phyloP scores from a whole-genome alignment of 2,797 vertebrate genomes.

The Scleropages formosus region DNA sequence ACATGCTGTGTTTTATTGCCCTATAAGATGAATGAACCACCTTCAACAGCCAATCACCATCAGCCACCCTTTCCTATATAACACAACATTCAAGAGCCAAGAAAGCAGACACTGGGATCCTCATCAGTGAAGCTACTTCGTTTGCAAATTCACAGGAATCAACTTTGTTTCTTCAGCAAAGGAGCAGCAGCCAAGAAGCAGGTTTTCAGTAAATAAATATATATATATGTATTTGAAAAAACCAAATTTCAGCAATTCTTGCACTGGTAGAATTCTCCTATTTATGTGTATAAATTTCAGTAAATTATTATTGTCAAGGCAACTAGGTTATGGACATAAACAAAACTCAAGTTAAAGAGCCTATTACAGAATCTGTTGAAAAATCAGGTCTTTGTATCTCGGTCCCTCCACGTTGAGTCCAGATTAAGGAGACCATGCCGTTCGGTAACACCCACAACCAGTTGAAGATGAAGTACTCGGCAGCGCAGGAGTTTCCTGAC shows the following conservation, averaged over 20 bases:
- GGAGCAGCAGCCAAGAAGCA: slow-evolving; percentile 46
- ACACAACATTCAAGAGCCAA: slow-evolving; percentile 21
- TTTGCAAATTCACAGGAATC: slow-evolving; percentile 60
- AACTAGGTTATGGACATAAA: too few relatives aligned
- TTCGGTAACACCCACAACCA: slow-evolving; percentile 93
- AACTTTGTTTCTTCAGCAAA: slow-evolving; percentile 65
- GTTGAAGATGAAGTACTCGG: slow-evolving; percentile 75
- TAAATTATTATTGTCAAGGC: too few relatives aligned
- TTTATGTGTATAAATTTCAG: too few relatives aligned
- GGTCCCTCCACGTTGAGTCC: slow-evolving; percentile 44
- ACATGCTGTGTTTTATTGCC: slow-evolving; percentile 33
- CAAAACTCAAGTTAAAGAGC: too few relatives aligned
- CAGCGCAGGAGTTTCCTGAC: slow-evolving; percentile 83
- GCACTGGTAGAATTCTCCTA: too few relatives aligned
- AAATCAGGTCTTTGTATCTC: neutral
- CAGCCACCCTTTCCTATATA: slow-evolving; percentile 62
- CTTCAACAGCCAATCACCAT: slow-evolving; percentile 79
- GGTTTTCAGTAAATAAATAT: too few relatives aligned
- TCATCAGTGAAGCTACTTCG: slow-evolving; percentile 23
- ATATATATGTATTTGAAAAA: too few relatives aligned
- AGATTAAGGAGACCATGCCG: slow-evolving; percentile 80
- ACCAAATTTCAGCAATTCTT: too few relatives aligned
- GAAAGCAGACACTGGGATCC: slow-evolving; percentile 41
- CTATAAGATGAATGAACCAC: slow-evolving; percentile 87
- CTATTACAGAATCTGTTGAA: too few relatives aligned